Evolutionary conservation across 2,888 invertebrate genomes (phyloP).

Genomic region (Pterostichus niger): DNA sequence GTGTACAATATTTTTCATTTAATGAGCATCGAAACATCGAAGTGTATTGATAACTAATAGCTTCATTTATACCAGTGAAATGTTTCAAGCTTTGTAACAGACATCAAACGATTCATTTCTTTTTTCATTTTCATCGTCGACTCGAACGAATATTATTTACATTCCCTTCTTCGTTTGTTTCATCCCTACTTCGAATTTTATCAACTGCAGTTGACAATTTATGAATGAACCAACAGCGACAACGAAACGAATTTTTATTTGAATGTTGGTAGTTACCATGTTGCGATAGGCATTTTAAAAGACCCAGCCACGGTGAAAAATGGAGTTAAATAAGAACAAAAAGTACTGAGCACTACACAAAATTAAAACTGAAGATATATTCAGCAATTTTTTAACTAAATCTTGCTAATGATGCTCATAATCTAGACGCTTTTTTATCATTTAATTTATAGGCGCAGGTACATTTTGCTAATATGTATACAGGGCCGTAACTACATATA

Average conservation of each 20-base stretch:
- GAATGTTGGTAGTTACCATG: constrained; percentile 8
- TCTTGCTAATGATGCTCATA: constrained; percentile 53
- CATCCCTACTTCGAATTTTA: constrained; percentile 13
- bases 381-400: constrained; percentile 62
- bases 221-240: constrained; percentile 8
- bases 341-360: constrained; percentile 52
- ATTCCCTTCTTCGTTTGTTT: constrained; percentile 10
- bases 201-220: constrained; percentile 47
- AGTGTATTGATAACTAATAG: constrained; percentile 40
- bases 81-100: constrained; percentile 14
- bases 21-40: constrained; percentile 7
- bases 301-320: constrained; percentile 29
- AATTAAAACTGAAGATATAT: constrained; percentile 60
- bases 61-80: neutral
- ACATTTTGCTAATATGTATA: constrained; percentile 16
- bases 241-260: constrained; percentile 34
- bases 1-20: neutral
- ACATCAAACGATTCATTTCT: constrained; percentile 28
- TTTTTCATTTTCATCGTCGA: constrained; percentile 1
- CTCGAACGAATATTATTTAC: constrained; percentile 31
- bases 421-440: constrained; percentile 27
- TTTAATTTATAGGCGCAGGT: constrained; percentile 36
- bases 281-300: constrained; percentile 32
- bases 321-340: constrained; percentile 43
- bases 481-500: too few species aligned